Evolutionary conservation across 1,140 invertebrate genomes (phyloP), one percentile per base, ranked within the genome.

Genomic region (Harpegnathos saltator): DNA sequence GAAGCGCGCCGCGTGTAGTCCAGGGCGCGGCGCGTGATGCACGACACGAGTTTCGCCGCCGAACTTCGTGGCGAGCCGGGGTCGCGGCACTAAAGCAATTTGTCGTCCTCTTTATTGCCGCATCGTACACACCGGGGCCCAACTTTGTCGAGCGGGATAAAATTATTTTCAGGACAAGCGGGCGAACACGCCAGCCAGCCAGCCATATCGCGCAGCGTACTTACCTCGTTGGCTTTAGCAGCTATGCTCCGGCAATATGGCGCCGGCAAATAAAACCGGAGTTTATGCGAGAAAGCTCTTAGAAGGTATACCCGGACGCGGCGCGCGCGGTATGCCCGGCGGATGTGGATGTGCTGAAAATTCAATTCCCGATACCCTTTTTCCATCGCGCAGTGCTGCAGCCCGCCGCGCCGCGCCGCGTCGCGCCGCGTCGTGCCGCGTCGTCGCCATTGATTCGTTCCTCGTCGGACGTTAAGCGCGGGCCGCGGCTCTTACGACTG

Each of bases 61-160:
- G 69, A 85, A 88, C 83, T 88, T 88, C 56, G 58, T 75, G 48
- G 63, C 72, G 82, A 44, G 1, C 74, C 68, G 80, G 59, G 38
- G 73, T 75, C 62, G 52, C 65, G 72, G 58, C 73, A 75, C 80
- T 84, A 84, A 88, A 89, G 81, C 88, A 90, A 91, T 91, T 89
- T 88, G 86, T 90, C 89, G 72, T 85, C 58, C 77, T 89, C 88
- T 90, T 90, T 89, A 90, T 88, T 84, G 85, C 75, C 72, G 77
- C 74, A 81, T 74, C 85, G 86, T 84, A 86, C 62, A 81, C 84
- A 62, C 84, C 65, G 48, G 83, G 59, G 82, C 72, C 59, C 73
- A 71, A 75, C 87, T 87, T 86, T 54, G 82, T 72, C 68, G 73
- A 65, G 65, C 68, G 65, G 87, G 73, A 81, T 78, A 83, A 90